Evolutionary conservation across 2,888 invertebrate species (phyloP), one percentile per base, ranked within the genome.

Genomic region (Drosophila peninsularis): DNA sequence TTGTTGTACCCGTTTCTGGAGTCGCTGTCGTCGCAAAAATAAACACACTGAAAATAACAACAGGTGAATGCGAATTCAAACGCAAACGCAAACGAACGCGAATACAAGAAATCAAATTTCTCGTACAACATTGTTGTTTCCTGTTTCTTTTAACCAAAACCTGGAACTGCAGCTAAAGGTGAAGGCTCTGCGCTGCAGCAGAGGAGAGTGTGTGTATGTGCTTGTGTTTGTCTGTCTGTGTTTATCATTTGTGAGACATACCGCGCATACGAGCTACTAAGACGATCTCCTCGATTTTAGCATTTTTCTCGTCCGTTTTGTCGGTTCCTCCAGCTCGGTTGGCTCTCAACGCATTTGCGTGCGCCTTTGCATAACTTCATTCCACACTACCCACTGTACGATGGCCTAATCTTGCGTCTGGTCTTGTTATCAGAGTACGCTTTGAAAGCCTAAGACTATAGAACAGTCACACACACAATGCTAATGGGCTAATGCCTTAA

Each of bases 21-120:
- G 62, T 71, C 68, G 58, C 62, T 52, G 70, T 73, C 79, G 71
- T 54, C 75, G 61, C 66, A 75, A 75, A 84, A 80, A 79, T 71
- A 79, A 83, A 68, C 66, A 72, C 68, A 72, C 75, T 86, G 56
- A 72, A 86, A 80, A 82, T 76, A 82, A 78, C 82, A 85, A 82
- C 84, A 85, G 84, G 84, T 88, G 88, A 85, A 85, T 82, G 82
- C 87, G 86, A 78, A 63, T 56, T 41, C 57, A 58, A 67, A 55
- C 52, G 41, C 56, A 57, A 67, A 54, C 52, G 39, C 53, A 57
- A 65, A 66, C 55, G 68, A 75, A 73, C 27, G 50, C 68, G 75
- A 78, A 82, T 79, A 67, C 75, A 88, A 82, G 82, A 82, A 81
- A 85, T 82, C 76, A 87, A 84, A 76, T 65, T 75, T 77, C 64